Percentiles rank a stretch among this genome's conserved stretches.
Evolutionary conservation across 23 tunicate genomes (phyloP).

Genomic region (Trididemnum miniatum): DNA sequence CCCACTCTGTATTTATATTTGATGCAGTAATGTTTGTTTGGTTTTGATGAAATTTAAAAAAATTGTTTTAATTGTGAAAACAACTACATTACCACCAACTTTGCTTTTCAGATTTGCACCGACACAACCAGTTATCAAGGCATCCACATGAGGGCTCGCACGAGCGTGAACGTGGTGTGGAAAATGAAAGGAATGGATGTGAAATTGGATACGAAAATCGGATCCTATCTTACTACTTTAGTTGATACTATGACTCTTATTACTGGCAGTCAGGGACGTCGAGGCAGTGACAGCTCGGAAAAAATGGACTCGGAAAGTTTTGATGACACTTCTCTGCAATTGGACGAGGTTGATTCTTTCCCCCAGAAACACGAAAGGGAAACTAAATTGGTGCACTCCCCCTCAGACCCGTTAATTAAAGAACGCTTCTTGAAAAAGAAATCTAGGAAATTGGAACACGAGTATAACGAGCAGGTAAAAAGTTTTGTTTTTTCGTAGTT

Average conservation of each 20-base stretch:
- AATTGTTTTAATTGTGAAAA: too few species aligned
- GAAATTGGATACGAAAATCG: slow-evolving; percentile 85
- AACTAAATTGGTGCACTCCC: neutral
- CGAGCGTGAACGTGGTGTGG: slow-evolving; percentile 76
- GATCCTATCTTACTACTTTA: slow-evolving; percentile 62
- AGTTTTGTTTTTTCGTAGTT: too few species aligned
- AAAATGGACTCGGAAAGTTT: slow-evolving; percentile 29
- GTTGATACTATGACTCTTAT: slow-evolving; percentile 69
- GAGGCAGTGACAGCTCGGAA: slow-evolving; percentile 21
- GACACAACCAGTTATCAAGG: slow-evolving; percentile 81
- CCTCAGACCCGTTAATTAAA: neutral
- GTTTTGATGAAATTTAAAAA: too few species aligned
- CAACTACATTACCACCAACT: too few species aligned
- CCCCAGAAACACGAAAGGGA: neutral
- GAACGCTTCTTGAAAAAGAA: slow-evolving; percentile 33
- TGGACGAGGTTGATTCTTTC: slow-evolving; percentile 24
- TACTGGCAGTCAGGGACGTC: slow-evolving; percentile 42
- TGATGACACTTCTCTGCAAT: neutral
- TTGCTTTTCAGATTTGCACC: slow-evolving; percentile 72
- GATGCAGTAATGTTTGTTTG: too few species aligned
- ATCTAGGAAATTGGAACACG: slow-evolving; percentile 67
- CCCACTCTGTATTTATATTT: too few species aligned
- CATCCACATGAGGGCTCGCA: slow-evolving; percentile 45
- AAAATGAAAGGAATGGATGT: slow-evolving; percentile 92
- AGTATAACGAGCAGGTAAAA: slow-evolving; percentile 69